Base-by-base conservation (phyloP, 2,113 vertebrate genomes). In the Coreoperca whiteheadi region DNA sequence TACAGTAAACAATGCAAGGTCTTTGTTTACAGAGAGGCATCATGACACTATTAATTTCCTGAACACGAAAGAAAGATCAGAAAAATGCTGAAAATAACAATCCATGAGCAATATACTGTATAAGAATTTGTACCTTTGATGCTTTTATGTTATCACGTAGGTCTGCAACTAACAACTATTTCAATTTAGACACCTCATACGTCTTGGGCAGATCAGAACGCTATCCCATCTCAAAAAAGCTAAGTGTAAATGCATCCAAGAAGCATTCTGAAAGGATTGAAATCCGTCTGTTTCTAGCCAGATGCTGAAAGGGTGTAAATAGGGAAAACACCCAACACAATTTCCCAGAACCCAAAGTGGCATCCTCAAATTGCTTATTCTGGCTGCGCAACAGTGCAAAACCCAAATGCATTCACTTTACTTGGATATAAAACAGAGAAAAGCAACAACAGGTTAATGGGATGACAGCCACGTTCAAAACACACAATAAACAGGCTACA, bases 401-500 rank as follows among this genome's bases (percentile, higher is more conserved):
- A 16, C 12, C n/a, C 9, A 66, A 56, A 63, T n/a, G n/a, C 23
- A 30, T 73, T 64, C 28, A 18, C 18, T 60, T 66, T 25, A n/a
- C 28, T 34, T 65, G 65, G 48, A 59, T 46, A 18, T n/a, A 23
- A 53, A 78, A 34, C 57, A 63, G 51, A 68, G 32, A 64, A 57
- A 57, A 73, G 21, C 59, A 72, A 53, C 25, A 64, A 71, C 74
- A 79, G 72, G 79, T 84, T 77, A 83, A 83, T 34, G 34, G 53
- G 81, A 60, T 32, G 14, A 54, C 12, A 72, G 37, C 28, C 48
- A 28, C 64, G 56, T 68, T 81, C 64, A 77, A 87, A n/a, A 79
- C 73, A 82, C 67, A 82, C 68, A 70, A 61, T 83, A 86, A 91
- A 88, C 6, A 15, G 28, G 50, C 71, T 32, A 57, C 74, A 61